A percentile compares a stretch with the other conserved stretches of the same genome.
phyloP scores from a whole-genome alignment of 2,888 invertebrate species.

The Eristalis intricaria region DNA sequence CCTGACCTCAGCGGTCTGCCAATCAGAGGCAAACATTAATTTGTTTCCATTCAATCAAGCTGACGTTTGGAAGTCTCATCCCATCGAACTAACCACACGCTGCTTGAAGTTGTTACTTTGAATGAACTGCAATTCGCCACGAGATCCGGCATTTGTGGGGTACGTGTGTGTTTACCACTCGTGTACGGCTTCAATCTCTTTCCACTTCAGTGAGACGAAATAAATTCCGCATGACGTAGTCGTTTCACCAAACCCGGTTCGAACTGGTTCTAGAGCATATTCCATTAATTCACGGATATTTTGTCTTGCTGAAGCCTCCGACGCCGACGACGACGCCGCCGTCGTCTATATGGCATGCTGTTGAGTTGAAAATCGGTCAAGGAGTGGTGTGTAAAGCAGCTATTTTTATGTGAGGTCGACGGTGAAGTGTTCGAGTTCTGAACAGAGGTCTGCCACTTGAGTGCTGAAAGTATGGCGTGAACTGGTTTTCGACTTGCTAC shows the following conservation, averaged over 20 bases:
- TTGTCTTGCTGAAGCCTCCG: neutral
- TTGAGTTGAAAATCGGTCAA: slow-evolving; percentile 40
- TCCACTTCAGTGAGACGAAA: neutral
- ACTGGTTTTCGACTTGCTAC: neutral
- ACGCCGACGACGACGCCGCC: no score
- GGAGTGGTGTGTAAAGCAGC: neutral
- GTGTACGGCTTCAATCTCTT: neutral
- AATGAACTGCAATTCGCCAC: slow-evolving; percentile 12
- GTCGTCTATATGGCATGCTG: neutral
- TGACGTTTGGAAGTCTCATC: neutral
- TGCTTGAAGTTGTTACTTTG: neutral
- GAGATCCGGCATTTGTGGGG: slow-evolving; percentile 1
- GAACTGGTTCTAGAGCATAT: slow-evolving; percentile 30
- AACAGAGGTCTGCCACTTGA: neutral
- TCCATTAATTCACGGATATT: slow-evolving; percentile 25
- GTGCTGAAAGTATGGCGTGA: neutral
- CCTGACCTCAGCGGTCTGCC: slow-evolving; percentile 2
- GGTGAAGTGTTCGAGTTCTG: neutral
- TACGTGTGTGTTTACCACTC: neutral
- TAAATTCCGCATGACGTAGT: slow-evolving; percentile 19
- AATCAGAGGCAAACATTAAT: neutral
- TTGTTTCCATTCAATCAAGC: neutral
- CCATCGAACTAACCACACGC: neutral
- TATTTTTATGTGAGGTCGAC: neutral
- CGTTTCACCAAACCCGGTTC: slow-evolving; percentile 1